Base-by-base conservation (phyloP, 2,888 invertebrate genomes). In the Drosophila paracracens region DNA sequence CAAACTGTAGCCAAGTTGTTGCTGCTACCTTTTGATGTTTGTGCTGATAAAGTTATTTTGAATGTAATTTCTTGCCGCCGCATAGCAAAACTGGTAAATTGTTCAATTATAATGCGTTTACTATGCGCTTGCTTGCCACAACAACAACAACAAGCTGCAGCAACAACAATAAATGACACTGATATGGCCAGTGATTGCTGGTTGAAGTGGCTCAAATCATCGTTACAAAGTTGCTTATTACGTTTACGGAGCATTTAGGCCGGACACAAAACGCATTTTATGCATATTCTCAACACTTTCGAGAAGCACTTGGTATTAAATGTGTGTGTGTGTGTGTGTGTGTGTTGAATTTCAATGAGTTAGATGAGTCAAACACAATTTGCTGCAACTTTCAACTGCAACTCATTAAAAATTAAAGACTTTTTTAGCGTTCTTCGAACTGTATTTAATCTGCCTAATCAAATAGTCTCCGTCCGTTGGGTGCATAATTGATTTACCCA, bases 71-170 rank as follows among this genome's bases (percentile, higher is more conserved):
- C 73, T 69, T 77, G 66, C 64, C 54, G 52, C 56, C 71, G 60
- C 50, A 52, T 60, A 56, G 54, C 35, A 75, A 90, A 91, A 91
- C 91, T 86, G 79, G 91, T 91, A 92, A 91, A 91, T 92, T 91
- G 92, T 90, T 91, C 91, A 92, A 91, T 91, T 91, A 91, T 86
- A 86, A 91, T 90, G 90, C 91, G 90, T 90, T 91, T 89, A 87
- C 70, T 70, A 79, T 85, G 85, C 81, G 80, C 50, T 58, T 50
- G 79, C 78, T 80, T 74, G 56, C 29, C 36, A 48, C 56, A 65
- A 7, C 25, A 53, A 31, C 36, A 43, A 25, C 60, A 40, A 10
- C 43, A 40, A 10, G 38, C 65, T 62, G 5, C 61, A 21, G 8
- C 60, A 70, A n/a, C 64, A 60, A 18, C 54, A 48, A 4, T 35